A percentile compares a stretch with the other conserved stretches of the same genome.
Evolutionary conservation across 2,797 vertebrate genomes (phyloP).

Genomic region (Onychomys leucogaster): DNA sequence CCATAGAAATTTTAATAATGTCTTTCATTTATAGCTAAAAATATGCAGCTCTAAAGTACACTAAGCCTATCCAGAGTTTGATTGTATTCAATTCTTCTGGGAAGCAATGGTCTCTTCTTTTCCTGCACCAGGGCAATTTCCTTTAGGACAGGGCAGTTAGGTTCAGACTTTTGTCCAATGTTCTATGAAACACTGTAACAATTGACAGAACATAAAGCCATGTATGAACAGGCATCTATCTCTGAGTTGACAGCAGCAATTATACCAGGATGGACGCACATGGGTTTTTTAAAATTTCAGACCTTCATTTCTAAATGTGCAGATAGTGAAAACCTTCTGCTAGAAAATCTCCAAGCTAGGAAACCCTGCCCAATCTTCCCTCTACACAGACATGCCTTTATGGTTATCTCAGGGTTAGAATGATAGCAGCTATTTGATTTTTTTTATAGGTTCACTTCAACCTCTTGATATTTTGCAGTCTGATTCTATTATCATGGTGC

Average conservation of each 20-base stretch:
- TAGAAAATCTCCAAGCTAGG: not conserved
- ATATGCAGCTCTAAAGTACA: not conserved
- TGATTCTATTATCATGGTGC: not conserved
- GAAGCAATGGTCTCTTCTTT: not conserved
- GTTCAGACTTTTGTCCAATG: not conserved
- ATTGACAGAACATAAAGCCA: not conserved
- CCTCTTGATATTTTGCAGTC: not conserved
- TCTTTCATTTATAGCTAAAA: not conserved
- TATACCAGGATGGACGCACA: not conserved
- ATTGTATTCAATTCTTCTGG: not conserved
- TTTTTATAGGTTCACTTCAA: not conserved
- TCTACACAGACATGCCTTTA: accelerated
- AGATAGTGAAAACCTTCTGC: not conserved
- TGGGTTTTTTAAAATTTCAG: not conserved
- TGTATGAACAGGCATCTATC: not conserved
- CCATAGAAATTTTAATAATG: not conserved
- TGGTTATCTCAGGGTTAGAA: not conserved
- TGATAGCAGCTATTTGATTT: not conserved
- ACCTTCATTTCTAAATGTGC: not conserved
- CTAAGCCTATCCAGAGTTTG: not conserved
- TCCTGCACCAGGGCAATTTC: not conserved
- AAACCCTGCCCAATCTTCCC: not conserved
- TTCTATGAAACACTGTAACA: not conserved
- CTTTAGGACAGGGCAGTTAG: not conserved
- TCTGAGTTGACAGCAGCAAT: not conserved